Evolutionary conservation across 2,797 vertebrate species (phyloP), one percentile per base, ranked within the genome.

Genomic region (Scleropages formosus): DNA sequence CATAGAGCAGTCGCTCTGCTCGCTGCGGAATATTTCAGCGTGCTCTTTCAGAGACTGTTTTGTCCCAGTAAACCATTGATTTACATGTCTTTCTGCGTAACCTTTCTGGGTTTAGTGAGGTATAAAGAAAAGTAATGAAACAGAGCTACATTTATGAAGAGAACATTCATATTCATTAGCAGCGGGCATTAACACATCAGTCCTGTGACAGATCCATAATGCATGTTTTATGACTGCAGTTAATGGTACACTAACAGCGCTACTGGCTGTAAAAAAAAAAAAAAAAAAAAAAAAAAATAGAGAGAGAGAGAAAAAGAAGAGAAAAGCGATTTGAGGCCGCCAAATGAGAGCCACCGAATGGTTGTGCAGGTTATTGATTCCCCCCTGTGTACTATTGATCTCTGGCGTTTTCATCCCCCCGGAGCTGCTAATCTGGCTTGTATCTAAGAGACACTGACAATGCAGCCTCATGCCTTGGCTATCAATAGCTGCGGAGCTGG

Each of bases 81-180:
- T 92, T 92, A 87, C 89, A 89, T 92, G 91, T 91, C 86, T 92
- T 93, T 91, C 87, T 66, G 82, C 87, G 85, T 91, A 91, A 91
- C 92, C 90, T 94, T 93, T 93, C 87, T 79, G 72, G 13, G 78
- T 75, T 79, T 86, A 51, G 81, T 74, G 88, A 92, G 82, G 78
- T 90, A 89, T 91, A 92, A 90, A 94, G 89, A 84, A 82, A 88
- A 82, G 88, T 88, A 90, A 92, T 90, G 91, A 88, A 89, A 90
- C 85, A 47, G 83, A 81, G 84, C 87, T 85, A 62, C 68, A 59
- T 76, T 85, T 77, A 84, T 83, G 84, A 84, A 79, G 79, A 74
- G 82, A 11, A 67, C 79, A 89, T 92, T 92, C 88, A 88, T 91
- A 93, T 93, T 94, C 91, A 94, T 95, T 91, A 93, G 90, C 81